These are phyloP conservation scores for Atrichornis clamosus DNA, from an alignment of 2,113 vertebrate species.

Conservation along the genomic window DNA sequence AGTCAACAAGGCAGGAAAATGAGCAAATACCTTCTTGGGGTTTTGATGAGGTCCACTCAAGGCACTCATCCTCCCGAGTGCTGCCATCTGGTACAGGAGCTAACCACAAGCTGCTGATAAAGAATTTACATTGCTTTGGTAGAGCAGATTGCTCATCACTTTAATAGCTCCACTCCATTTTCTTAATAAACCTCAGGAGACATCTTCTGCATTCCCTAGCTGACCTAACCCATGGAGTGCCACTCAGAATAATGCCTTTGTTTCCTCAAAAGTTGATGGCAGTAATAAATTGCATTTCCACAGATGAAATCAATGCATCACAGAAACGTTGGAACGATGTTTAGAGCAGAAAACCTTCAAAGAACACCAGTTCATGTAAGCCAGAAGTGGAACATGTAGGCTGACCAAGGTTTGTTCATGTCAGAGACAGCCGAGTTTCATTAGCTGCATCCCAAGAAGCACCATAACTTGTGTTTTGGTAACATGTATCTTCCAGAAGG, in stretches of 20 bases:
- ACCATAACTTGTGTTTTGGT: not conserved
- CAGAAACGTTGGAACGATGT: not conserved
- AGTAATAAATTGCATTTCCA: not conserved
- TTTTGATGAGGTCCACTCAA: not conserved
- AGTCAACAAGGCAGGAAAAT: not conserved
- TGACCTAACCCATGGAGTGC: not conserved
- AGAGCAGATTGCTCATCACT: not conserved
- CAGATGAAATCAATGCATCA: not conserved
- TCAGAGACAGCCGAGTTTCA: not conserved
- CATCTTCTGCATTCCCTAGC: not conserved
- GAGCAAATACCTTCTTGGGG: not conserved
- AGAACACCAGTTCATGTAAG: not conserved
- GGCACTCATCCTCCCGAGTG: not conserved
- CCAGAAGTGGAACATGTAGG: not conserved
- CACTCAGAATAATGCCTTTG: not conserved
- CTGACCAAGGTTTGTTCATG: not conserved
- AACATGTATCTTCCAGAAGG: not conserved
- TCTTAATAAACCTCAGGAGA: conserved; percentile 3
- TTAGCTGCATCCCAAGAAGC: not conserved
- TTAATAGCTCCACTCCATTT: not conserved
- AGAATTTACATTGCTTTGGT: not conserved
- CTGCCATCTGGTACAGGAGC: not conserved
- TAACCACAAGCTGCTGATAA: not conserved
- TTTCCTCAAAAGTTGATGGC: not conserved
- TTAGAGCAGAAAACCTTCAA: not conserved